phyloP scores from a whole-genome alignment of 2,797 vertebrate species.

The Malurus splendens region DNA sequence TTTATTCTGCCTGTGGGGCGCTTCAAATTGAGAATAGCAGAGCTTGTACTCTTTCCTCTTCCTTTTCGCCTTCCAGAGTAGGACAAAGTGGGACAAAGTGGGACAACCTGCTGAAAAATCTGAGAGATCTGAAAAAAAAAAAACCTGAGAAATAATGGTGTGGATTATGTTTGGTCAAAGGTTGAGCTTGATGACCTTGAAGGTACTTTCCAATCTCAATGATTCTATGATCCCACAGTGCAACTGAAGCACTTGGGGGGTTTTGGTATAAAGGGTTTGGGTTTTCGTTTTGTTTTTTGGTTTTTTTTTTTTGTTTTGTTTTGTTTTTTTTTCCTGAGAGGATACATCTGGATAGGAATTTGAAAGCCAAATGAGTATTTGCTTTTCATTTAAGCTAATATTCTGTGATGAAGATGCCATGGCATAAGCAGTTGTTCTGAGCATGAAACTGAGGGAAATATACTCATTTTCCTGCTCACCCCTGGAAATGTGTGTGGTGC shows the following conservation, averaged over 20 bases:
- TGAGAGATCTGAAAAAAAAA: neutral
- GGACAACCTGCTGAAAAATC: neutral
- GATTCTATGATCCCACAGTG: neutral
- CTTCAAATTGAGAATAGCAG: neutral
- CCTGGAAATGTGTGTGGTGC: neutral
- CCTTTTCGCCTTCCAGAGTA: neutral
- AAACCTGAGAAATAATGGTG: neutral
- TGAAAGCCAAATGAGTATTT: neutral
- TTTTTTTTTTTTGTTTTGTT: too few relatives aligned
- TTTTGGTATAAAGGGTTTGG: neutral
- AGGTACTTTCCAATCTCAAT: neutral
- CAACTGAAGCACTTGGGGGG: neutral
- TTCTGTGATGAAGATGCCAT: neutral
- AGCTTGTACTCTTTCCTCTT: neutral
- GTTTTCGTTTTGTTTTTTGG: neutral
- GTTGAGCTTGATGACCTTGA: neutral
- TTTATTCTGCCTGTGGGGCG: neutral
- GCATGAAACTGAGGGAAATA: neutral
- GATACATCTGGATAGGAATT: neutral
- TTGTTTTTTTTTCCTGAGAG: neutral
- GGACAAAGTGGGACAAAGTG: neutral
- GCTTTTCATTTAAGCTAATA: neutral
- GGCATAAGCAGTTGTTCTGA: neutral
- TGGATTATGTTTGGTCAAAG: neutral
- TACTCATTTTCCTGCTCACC: neutral